These are phyloP conservation scores for Podiceps cristatus DNA, from an alignment of 2,113 vertebrate genomes.

Conservation along the genomic window DNA sequence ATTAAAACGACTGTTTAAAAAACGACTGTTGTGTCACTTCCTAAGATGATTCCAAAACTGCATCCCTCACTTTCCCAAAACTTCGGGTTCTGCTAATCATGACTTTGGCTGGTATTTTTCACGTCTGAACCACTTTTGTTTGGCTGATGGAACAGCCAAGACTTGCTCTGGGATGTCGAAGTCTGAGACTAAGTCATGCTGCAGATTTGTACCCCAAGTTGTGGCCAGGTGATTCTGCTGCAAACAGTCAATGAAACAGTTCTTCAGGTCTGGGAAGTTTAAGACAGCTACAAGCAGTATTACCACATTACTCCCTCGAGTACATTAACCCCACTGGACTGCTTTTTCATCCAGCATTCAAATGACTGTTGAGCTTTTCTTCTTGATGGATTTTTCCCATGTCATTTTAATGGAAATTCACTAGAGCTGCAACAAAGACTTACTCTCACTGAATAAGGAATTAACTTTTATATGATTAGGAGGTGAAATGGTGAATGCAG, in stretches of 20 bases:
- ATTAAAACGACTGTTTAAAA: neutral
- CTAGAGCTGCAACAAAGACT: neutral
- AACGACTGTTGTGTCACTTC: neutral
- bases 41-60: neutral
- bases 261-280: neutral
- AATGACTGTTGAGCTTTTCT: neutral
- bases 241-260: neutral
- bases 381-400: neutral
- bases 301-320: neutral
- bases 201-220: neutral
- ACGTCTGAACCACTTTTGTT: fast-evolving
- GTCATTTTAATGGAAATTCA: neutral
- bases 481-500: neutral
- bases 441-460: neutral
- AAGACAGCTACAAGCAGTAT: neutral
- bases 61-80: neutral
- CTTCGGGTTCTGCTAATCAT: neutral
- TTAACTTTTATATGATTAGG: neutral
- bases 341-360: neutral
- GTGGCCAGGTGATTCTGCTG: neutral
- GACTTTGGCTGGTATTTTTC: neutral
- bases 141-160: neutral
- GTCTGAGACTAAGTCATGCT: neutral
- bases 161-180: neutral
- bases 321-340: neutral